These are phyloP conservation scores for Solea solea DNA, from an alignment of 2,113 vertebrate species.

Conservation along the genomic window DNA sequence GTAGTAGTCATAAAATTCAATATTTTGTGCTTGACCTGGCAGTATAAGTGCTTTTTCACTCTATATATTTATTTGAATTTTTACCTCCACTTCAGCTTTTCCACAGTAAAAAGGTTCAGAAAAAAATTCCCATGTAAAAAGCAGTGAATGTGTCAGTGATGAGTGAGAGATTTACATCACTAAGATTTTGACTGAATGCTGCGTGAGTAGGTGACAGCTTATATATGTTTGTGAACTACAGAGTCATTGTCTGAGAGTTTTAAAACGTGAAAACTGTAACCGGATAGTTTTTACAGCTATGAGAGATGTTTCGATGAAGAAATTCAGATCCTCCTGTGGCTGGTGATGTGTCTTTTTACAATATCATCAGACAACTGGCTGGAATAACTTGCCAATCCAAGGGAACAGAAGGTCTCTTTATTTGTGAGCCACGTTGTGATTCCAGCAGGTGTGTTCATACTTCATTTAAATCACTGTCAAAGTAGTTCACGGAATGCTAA, in stretches of 20 bases:
- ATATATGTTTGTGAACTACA: background rate
- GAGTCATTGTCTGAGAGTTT: background rate
- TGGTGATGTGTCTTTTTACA: background rate
- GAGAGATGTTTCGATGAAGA: background rate
- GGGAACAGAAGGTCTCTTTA: background rate
- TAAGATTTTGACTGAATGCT: background rate
- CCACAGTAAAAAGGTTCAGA: slow-evolving; percentile 7
- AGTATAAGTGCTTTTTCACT: slow-evolving; percentile 58
- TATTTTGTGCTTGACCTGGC: slow-evolving; percentile 64
- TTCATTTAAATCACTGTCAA: no score
- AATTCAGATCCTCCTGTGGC: slow-evolving; percentile 1
- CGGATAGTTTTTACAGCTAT: no score
- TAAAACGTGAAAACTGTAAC: background rate
- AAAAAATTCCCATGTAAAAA: slow-evolving; percentile 5
- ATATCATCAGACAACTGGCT: background rate
- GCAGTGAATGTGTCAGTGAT: slow-evolving; percentile 1
- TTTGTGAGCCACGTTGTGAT: no score
- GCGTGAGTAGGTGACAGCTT: background rate
- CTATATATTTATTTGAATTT: slow-evolving; percentile 49
- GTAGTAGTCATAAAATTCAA: slow-evolving; percentile 59
- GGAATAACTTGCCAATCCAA: background rate
- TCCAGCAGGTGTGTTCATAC: no score
- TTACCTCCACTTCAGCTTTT: slow-evolving; percentile 23
- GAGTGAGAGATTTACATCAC: background rate
- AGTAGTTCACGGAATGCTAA: no score